Base-by-base conservation (phyloP, 2,113 vertebrate genomes). In the Bagarius yarrelli region DNA sequence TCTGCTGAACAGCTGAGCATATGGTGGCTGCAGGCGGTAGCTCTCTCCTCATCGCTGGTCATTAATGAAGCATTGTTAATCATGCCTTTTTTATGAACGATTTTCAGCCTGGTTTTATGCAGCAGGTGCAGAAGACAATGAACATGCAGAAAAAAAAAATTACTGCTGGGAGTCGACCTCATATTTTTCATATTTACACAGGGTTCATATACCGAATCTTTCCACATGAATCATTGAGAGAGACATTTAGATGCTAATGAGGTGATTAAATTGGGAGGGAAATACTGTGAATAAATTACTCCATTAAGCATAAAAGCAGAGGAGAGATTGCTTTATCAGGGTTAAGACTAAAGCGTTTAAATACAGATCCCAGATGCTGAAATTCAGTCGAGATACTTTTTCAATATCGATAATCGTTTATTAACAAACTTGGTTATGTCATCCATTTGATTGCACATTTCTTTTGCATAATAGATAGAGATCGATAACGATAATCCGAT, bases 51-150 rank as follows among this genome's bases (percentile, higher is more conserved):
- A 32, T 11, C 21, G 15, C 16, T 44, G 8, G 5, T 34, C 53
- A 56, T 53, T 78, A 78, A 67, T 67, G 50, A 55, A 5, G 30
- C 12, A 18, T 55, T 40, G 8, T 67, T 78, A 66, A 78, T n/a
- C 15, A 14, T 9, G 8, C 30, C 44, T 36, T 78, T n/a, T 64
- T 78, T 63, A 50, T 52, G 30, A 78, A 25, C 27, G 21, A 55
- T 78, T n/a, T 66, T 36, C 21, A 25, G 21, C 21, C 34, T 25
- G 76, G 13, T 27, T 55, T 67, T 50, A 36, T 19, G 25, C 60
- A 52, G 44, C 27, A 61, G 76, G 21, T 52, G 47, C 60, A 66
- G 59, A n/a, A 64, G n/a, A n/a, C n/a, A n/a, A n/a, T n/a, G n/a
- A n/a, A 34, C 18, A 9, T 52, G 13, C 30, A 34, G 13, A 53